Percentiles rank a stretch among this genome's conserved stretches.
phyloP scores from a whole-genome alignment of 2,888 invertebrate genomes.

The Dolomedes plantarius region DNA sequence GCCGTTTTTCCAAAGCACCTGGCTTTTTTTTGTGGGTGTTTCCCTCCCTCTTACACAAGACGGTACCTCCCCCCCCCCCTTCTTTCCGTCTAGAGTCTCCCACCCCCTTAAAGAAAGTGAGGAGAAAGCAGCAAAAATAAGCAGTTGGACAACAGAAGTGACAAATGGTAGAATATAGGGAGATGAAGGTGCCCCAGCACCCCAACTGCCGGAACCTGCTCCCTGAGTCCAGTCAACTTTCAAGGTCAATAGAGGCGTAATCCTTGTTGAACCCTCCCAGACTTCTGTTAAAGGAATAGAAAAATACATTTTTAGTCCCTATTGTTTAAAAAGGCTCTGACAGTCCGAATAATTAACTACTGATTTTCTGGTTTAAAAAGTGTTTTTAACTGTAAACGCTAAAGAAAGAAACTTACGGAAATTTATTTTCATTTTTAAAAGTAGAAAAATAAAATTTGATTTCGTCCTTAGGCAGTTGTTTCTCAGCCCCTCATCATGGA shows the following conservation, averaged over 20 bases:
- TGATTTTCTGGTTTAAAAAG: no score
- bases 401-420: no score
- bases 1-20: slow-evolving; percentile 34
- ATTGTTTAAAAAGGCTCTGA: no score
- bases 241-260: slow-evolving; percentile 36
- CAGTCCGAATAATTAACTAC: no score
- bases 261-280: no score
- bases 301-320: no score
- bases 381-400: no score
- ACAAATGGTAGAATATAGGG: slow-evolving; percentile 19
- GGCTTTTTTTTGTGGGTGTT: slow-evolving; percentile 57
- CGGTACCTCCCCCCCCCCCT: not conserved
- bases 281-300: no score
- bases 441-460: no score
- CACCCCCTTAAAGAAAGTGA: slow-evolving; percentile 8
- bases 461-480: no score
- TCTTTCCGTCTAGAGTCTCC: slow-evolving; percentile 19
- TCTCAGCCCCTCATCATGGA: no score
- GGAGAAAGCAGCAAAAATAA: slow-evolving; percentile 34
- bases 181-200: not conserved
- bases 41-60: slow-evolving; percentile 34
- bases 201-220: slow-evolving; percentile 19
- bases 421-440: no score
- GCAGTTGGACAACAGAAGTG: slow-evolving; percentile 43
- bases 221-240: slow-evolving; percentile 19